Base-by-base conservation (phyloP, 2,797 vertebrate genomes). In the Alcedo atthis region DNA sequence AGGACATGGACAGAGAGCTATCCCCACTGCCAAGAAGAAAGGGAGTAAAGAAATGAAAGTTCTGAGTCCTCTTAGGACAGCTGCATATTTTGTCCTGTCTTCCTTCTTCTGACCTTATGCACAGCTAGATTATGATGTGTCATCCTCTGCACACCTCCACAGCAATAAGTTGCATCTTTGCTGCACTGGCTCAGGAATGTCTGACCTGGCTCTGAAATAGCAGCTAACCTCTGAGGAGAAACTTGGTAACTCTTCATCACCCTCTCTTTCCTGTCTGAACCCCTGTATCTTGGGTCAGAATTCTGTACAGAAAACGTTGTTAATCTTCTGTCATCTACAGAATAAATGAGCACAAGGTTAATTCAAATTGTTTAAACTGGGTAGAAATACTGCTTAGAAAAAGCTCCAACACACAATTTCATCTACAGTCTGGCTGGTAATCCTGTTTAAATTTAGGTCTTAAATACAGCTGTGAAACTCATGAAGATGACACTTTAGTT, bases 401-500 rank as follows among this genome's bases (percentile, higher is more conserved):
- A 91, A 91, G 16, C 40, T 28, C 35, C 54, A 45, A 22, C 7
- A 7, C 46, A 66, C 22, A 48, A 53, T 79, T 88, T 85, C 55
- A 55, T 78, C 35, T 63, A 33, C 48, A 51, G 40, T 45, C 89
- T 87, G 81, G 55, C 64, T 80, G 81, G 58, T 53, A 89, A 87
- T 77, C n/a, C 46, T 76, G 57, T 78, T 92, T 95, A 88, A 94
- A 90, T 67, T 63, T 46, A 42, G 57, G 68, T 90, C 76, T 93
- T 92, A 86, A 93, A 74, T 74, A 73, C 70, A 85, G 81, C 63
- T 87, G 77, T 70, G 85, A 92, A 96, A 73, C 43, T 86, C 77
- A 45, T 58, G 90, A 83, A 83, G 84, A 66, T 81, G 85, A 77
- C 66, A 66, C 37, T 45, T 46, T 22, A 48, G 51, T 53, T 79